phyloP scores from a whole-genome alignment of 37 sponge, comb jelly and placozoan genomes.

The Hormiphora californensis region DNA sequence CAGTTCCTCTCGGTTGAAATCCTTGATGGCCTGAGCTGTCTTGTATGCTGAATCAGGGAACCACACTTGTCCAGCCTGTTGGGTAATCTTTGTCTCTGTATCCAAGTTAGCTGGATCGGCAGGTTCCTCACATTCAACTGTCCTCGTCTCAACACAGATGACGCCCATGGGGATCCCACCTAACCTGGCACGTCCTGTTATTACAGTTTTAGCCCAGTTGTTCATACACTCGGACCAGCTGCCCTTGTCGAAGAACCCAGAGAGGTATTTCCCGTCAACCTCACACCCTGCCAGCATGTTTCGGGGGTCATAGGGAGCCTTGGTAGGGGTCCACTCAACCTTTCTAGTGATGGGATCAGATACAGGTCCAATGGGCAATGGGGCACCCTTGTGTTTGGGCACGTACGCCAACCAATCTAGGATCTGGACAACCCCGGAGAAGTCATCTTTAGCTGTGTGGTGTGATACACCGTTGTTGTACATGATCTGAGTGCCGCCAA shows the following conservation, averaged over 20 bases:
- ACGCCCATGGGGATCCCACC: slow-evolving; percentile 97
- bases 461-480: slow-evolving; percentile 91
- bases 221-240: slow-evolving; percentile 78
- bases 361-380: slow-evolving; percentile 65
- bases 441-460: slow-evolving; percentile 77
- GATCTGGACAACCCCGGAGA: slow-evolving; percentile 70
- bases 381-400: slow-evolving; percentile 57
- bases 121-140: slow-evolving; percentile 74
- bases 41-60: slow-evolving; percentile 98
- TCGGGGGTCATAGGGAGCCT: slow-evolving; percentile 82
- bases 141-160: slow-evolving; percentile 91
- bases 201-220: slow-evolving; percentile 94
- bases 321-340: slow-evolving; percentile 74
- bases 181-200: slow-evolving; percentile 88
- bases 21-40: slow-evolving; percentile 93
- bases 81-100: slow-evolving; percentile 74
- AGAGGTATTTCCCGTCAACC: slow-evolving; percentile 62
- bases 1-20: slow-evolving; percentile 82
- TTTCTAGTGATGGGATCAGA: slow-evolving; percentile 74
- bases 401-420: slow-evolving; percentile 82
- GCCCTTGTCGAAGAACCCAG: slow-evolving; percentile 90
- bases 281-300: slow-evolving; percentile 74
- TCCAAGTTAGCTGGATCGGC: slow-evolving; percentile 96
- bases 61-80: slow-evolving; percentile 98
- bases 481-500: slow-evolving; percentile 97